Conservation (phyloP, 2,113 vertebrate genomes). For the Callipepla californica region DNA sequence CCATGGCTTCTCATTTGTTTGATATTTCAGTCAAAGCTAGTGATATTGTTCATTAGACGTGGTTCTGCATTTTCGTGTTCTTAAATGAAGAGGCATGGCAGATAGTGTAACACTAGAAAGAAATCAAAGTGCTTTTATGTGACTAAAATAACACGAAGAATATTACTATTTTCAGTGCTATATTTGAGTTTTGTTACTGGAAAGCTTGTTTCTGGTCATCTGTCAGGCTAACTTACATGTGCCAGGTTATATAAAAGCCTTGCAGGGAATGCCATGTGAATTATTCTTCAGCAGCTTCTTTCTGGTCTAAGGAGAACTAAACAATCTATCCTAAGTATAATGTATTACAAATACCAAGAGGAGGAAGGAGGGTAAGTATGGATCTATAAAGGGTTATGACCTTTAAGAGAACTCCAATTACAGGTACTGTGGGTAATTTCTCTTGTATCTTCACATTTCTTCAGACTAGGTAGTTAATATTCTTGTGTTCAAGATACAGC, state of each 20-base stretch:
- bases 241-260: constrained; percentile 1
- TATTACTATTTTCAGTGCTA: background rate
- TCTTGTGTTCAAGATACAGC: background rate
- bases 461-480: constrained; percentile 22
- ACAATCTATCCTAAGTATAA: constrained; percentile 61
- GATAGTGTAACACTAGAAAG: background rate
- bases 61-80: background rate
- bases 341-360: constrained; percentile 60
- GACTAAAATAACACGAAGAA: background rate
- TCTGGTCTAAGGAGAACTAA: constrained; percentile 50
- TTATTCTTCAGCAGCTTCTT: constrained; percentile 53
- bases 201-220: constrained; percentile 10
- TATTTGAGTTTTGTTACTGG: background rate
- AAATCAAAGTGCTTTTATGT: background rate
- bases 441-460: constrained; percentile 41
- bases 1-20: accelerated
- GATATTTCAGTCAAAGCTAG: background rate
- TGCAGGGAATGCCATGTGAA: background rate
- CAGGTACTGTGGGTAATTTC: constrained; percentile 64
- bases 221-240: background rate
- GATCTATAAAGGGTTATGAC: constrained; percentile 67
- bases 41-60: background rate
- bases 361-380: constrained; percentile 44
- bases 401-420: constrained; percentile 72
- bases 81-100: background rate